A percentile compares a stretch with the other conserved stretches of the same genome.
Conservation (phyloP, 2,888 invertebrate species). For the Lobophora halterata region DNA sequence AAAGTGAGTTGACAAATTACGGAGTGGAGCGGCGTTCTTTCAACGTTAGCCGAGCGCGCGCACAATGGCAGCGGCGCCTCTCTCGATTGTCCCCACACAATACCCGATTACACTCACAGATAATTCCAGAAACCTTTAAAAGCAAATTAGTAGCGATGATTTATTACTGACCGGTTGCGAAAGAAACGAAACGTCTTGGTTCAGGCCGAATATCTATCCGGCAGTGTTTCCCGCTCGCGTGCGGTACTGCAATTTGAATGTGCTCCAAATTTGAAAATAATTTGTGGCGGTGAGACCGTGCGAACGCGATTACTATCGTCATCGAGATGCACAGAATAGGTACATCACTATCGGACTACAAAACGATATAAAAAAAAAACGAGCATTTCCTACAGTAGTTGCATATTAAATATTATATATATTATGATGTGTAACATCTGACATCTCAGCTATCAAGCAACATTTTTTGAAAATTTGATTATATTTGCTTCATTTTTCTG, state of each 20-base stretch:
- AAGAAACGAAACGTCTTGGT: constrained; percentile 49
- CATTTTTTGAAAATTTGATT: too few relatives aligned
- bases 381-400: too few relatives aligned
- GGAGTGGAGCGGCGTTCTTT: constrained; percentile 59
- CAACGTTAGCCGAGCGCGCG: constrained; percentile 39
- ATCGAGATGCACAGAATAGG: constrained; percentile 32
- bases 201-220: constrained; percentile 61
- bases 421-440: too few relatives aligned
- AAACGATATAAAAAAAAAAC: too few relatives aligned
- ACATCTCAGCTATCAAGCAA: too few relatives aligned
- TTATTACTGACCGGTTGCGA: constrained; percentile 71
- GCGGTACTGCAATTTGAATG: constrained; percentile 75
- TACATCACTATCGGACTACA: constrained; percentile 47
- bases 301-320: constrained; percentile 47
- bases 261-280: constrained; percentile 80
- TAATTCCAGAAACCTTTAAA: constrained; percentile 77
- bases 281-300: constrained; percentile 55
- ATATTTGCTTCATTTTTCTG: too few relatives aligned
- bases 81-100: constrained; percentile 63
- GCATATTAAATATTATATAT: too few relatives aligned
- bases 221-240: constrained; percentile 71
- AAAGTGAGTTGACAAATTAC: constrained; percentile 67
- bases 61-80: constrained; percentile 55
- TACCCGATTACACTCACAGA: constrained; percentile 71
- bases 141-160: constrained; percentile 79